Evolutionary conservation across 2,888 invertebrate genomes (phyloP).

Genomic region (Graphium colonna): DNA sequence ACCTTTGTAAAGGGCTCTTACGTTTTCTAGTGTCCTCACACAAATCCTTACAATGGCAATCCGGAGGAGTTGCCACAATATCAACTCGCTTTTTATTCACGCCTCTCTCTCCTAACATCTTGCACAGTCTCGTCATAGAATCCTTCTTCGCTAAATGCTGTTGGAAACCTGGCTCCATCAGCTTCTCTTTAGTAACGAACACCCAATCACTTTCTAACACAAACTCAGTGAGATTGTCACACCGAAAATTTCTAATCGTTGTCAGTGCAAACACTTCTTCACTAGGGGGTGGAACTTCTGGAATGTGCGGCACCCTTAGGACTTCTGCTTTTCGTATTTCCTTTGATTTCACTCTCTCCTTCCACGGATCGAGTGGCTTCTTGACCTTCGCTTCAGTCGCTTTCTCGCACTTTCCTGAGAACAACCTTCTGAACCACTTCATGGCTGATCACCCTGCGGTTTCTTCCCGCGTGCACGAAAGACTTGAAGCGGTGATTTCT

Average conservation of each 20-base stretch:
- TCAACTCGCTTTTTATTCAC: conserved; percentile 38
- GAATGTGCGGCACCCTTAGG: conserved; percentile 31
- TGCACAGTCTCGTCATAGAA: conserved; percentile 50
- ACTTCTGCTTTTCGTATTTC: no score
- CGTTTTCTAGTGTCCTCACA: conserved; percentile 34
- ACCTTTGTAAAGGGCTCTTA: conserved; percentile 37
- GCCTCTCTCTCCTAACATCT: conserved; percentile 42
- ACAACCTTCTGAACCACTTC: conserved; percentile 84
- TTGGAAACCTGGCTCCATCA: conserved; percentile 60
- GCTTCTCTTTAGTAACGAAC: conserved; percentile 49
- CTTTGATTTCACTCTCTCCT: conserved; percentile 5
- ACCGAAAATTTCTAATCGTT: conserved; percentile 60
- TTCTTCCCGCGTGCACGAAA: conserved; percentile 81
- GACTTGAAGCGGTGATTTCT: conserved; percentile 81
- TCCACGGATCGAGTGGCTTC: conserved; percentile 30
- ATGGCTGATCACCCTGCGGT: conserved; percentile 81
- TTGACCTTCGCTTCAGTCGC: conserved; percentile 39
- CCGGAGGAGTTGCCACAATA: conserved; percentile 51
- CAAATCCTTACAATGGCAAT: conserved; percentile 57
- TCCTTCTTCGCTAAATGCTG: conserved; percentile 46
- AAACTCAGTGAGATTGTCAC: conserved; percentile 53
- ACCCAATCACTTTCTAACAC: conserved; percentile 68
- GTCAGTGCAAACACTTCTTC: conserved; percentile 60
- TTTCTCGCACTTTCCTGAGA: conserved; percentile 76
- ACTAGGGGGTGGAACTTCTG: no score